A percentile compares a stretch with the other conserved stretches of the same genome.
Conservation (phyloP, 2,113 vertebrate species). For the Lathamus discolor region DNA sequence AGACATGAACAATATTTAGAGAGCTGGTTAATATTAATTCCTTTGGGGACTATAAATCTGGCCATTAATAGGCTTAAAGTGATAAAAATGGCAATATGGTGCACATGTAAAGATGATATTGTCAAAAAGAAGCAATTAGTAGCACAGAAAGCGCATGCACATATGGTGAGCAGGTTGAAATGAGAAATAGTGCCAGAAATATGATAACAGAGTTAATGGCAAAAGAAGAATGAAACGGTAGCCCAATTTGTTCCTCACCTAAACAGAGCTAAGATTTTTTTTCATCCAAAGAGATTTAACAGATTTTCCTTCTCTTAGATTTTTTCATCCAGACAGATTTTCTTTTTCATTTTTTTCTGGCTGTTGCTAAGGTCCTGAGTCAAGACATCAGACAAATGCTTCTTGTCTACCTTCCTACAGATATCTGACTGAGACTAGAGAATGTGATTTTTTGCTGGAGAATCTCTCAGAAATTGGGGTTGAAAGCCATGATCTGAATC, state of each 20-base stretch:
- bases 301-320: not conserved
- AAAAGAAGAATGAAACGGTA: slow-evolving; percentile 46
- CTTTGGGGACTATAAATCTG: slow-evolving; percentile 77
- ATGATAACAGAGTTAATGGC: slow-evolving; percentile 47
- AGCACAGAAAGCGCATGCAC: slow-evolving; percentile 69
- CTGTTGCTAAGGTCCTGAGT: not conserved
- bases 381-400: not conserved
- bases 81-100: slow-evolving; percentile 79
- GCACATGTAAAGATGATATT: slow-evolving; percentile 74
- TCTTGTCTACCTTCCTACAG: not conserved
- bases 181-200: slow-evolving; percentile 59
- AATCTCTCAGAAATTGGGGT: not conserved
- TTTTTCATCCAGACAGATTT: not conserved
- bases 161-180: slow-evolving; percentile 79
- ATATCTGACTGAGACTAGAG: not conserved
- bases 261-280: slow-evolving; percentile 21
- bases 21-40: slow-evolving; percentile 83
- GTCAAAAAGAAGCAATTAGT: slow-evolving; percentile 81
- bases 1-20: slow-evolving; percentile 80
- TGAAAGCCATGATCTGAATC: not conserved
- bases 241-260: slow-evolving; percentile 48
- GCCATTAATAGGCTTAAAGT: slow-evolving; percentile 81
- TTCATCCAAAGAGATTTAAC: not conserved
- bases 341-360: not conserved
- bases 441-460: not conserved